A percentile compares a stretch with the other conserved stretches of the same genome.
These are phyloP conservation scores for Eupleurogrammus muticus DNA, from an alignment of 2,797 vertebrate genomes.

Conservation along the genomic window DNA sequence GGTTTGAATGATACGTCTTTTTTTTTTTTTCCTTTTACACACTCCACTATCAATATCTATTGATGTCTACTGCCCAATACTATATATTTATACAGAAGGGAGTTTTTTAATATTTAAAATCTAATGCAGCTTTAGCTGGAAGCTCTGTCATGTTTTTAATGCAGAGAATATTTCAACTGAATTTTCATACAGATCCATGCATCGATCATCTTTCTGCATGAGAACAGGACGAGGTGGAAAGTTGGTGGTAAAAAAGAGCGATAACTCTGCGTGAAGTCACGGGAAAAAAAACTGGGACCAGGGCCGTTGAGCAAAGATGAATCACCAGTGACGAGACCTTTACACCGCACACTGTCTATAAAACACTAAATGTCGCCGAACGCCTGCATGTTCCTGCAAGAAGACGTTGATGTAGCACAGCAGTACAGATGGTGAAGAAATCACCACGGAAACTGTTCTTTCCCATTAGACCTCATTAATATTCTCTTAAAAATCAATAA, in stretches of 20 bases:
- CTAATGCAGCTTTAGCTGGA: slow-evolving; percentile 32
- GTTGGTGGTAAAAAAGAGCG: slow-evolving; percentile 47
- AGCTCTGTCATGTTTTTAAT: slow-evolving; percentile 9
- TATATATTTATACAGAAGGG: background rate
- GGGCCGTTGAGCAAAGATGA: slow-evolving; percentile 5
- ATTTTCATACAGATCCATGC: slow-evolving; percentile 24
- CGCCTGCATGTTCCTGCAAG: too few relatives aligned
- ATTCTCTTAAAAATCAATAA: background rate
- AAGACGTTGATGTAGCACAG: too few relatives aligned
- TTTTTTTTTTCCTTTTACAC: background rate
- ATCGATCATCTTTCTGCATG: slow-evolving; percentile 34
- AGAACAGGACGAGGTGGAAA: slow-evolving; percentile 38
- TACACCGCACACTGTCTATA: too few relatives aligned
- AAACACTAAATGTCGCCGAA: too few relatives aligned
- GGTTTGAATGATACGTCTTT: background rate
- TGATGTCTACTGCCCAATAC: background rate
- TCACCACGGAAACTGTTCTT: too few relatives aligned
- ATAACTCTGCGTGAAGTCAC: slow-evolving; percentile 50
- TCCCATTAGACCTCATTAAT: background rate
- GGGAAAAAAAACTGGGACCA: slow-evolving; percentile 7
- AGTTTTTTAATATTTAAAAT: slow-evolving; percentile 7
- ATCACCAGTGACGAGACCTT: background rate
- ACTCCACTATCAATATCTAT: background rate
- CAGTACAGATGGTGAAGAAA: too few relatives aligned
- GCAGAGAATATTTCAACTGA: slow-evolving; percentile 5